phyloP scores from a whole-genome alignment of 2,113 vertebrate genomes.

The Melanocharis versteri region DNA sequence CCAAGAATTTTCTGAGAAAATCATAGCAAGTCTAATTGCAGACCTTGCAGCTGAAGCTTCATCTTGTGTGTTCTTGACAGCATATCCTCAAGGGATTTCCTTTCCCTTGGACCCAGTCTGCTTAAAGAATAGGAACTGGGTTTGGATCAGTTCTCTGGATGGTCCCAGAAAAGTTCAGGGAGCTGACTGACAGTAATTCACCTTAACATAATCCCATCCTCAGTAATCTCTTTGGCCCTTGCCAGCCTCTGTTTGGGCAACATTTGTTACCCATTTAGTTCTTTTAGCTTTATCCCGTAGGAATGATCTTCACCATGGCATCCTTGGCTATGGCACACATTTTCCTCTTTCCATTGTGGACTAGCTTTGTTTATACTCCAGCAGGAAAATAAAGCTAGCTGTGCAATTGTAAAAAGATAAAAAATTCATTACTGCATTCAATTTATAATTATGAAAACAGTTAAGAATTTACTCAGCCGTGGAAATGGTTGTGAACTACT shows the following conservation, averaged over 20 bases:
- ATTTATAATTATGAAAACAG: background rate
- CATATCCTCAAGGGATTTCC: background rate
- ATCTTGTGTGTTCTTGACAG: background rate
- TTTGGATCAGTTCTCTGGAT: background rate
- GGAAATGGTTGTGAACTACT: background rate
- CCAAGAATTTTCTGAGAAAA: background rate
- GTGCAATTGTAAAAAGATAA: background rate
- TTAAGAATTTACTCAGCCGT: background rate
- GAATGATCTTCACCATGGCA: background rate
- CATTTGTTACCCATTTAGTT: background rate
- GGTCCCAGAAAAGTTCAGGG: background rate
- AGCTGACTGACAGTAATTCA: background rate
- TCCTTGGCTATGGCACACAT: background rate
- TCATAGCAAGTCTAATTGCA: background rate
- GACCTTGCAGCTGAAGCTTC: background rate
- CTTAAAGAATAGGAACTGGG: background rate
- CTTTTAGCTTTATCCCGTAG: background rate
- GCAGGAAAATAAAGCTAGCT: background rate
- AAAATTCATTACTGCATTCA: background rate
- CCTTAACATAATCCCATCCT: background rate
- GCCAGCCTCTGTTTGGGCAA: background rate
- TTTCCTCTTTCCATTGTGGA: background rate
- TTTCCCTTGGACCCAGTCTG: background rate
- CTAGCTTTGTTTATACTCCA: background rate
- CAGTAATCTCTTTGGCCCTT: background rate